These are phyloP conservation scores for Pecten maximus DNA, from an alignment of 2,888 invertebrate species.

Conservation along the genomic window DNA sequence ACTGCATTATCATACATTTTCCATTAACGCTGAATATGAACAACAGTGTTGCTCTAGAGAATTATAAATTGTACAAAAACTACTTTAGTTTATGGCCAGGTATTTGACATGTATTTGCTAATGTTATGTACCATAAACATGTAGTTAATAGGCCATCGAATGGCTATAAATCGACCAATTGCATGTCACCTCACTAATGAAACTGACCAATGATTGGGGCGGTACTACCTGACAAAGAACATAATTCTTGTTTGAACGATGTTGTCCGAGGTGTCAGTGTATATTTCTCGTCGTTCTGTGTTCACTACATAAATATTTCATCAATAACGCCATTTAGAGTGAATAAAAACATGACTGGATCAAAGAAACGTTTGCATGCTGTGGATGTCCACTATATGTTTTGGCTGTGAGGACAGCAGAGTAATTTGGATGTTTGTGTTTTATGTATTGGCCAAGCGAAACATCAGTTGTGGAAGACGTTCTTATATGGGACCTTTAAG, in stretches of 20 bases:
- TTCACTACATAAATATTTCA: background rate
- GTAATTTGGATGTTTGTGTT: background rate
- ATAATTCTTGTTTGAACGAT: background rate
- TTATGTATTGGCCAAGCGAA: background rate
- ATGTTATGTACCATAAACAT: constrained; percentile 24
- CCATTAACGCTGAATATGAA: background rate
- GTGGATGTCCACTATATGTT: constrained; percentile 1
- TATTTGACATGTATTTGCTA: constrained; percentile 20
- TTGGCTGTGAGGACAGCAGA: background rate
- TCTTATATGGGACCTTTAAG: background rate
- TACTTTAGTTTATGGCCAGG: background rate
- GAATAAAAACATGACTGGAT: background rate
- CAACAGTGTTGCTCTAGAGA: background rate
- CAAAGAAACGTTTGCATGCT: background rate
- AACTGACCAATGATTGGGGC: background rate
- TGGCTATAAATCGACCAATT: background rate
- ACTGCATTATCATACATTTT: background rate
- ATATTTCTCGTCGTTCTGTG: background rate
- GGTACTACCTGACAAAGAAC: background rate
- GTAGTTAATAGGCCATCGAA: background rate
- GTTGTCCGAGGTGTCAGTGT: background rate
- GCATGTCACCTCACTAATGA: background rate
- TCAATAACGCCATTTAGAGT: background rate
- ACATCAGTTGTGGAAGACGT: background rate
- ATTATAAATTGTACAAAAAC: background rate